A percentile compares a stretch with the other conserved stretches of the same genome.
Evolutionary conservation across 2,113 vertebrate genomes (phyloP).

Genomic region (Jaculus jaculus): DNA sequence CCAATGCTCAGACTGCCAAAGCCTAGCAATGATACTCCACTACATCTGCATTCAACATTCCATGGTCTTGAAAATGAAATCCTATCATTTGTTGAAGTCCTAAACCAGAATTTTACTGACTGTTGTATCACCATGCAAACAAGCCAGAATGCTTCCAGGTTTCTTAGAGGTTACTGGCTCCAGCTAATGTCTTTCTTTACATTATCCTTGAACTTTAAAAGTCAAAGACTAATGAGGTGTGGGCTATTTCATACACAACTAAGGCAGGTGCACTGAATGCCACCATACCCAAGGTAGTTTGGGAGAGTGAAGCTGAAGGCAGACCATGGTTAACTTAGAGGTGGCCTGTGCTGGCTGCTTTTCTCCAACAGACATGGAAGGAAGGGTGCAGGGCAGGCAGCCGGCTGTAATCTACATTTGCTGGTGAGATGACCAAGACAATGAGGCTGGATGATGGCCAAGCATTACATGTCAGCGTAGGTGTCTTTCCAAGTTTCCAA

Average conservation of each 20-base stretch:
- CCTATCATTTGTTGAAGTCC: background rate
- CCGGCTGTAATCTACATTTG: background rate
- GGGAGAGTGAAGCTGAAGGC: background rate
- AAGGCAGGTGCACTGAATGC: background rate
- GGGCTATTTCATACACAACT: background rate
- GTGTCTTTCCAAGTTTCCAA: background rate
- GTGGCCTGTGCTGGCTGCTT: background rate
- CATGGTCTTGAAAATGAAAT: background rate
- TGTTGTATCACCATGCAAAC: background rate
- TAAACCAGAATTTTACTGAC: background rate
- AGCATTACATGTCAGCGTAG: too few relatives aligned
- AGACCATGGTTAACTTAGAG: background rate
- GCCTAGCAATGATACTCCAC: background rate
- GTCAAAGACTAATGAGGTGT: background rate
- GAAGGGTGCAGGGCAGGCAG: background rate
- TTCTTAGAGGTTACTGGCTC: background rate
- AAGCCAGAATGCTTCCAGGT: background rate
- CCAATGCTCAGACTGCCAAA: background rate
- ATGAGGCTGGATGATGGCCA: background rate
- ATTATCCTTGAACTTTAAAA: background rate
- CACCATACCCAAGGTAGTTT: background rate
- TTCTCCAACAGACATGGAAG: background rate
- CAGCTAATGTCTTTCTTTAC: background rate
- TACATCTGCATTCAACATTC: background rate
- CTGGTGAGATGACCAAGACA: background rate